These are phyloP conservation scores for Catostomus latipinnis DNA, from an alignment of 2,797 vertebrate genomes.

Conservation along the genomic window DNA sequence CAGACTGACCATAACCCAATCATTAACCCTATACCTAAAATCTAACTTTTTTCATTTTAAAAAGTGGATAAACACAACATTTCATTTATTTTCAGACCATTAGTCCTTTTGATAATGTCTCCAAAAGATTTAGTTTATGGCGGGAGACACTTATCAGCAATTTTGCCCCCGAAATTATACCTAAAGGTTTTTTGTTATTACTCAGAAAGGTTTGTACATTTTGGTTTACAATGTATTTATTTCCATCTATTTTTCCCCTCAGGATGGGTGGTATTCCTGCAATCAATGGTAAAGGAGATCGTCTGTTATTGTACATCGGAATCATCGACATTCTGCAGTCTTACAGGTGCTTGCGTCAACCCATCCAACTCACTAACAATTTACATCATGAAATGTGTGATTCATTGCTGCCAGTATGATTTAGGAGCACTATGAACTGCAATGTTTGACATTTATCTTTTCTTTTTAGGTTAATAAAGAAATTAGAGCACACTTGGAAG, in stretches of 20 bases:
- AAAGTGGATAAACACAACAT: too few relatives aligned
- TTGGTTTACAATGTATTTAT: background rate
- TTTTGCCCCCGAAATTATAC: background rate
- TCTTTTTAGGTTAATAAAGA: constrained; percentile 92
- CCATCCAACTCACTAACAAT: background rate
- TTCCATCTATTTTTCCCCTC: background rate
- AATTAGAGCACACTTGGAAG: constrained; percentile 99
- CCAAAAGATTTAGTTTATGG: background rate
- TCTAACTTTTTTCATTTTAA: background rate
- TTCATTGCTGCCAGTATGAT: constrained; percentile 4
- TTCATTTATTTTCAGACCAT: background rate
- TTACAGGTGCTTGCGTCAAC: constrained; percentile 83
- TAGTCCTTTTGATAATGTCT: background rate
- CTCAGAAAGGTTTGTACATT: background rate
- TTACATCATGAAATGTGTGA: background rate
- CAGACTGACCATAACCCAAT: too few relatives aligned
- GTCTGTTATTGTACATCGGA: constrained; percentile 93
- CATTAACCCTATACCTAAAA: too few relatives aligned
- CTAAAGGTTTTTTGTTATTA: background rate
- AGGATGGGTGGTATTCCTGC: constrained; percentile 99
- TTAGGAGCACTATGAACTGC: background rate
- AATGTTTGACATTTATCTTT: constrained; percentile 25
- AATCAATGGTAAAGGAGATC: constrained; percentile 91
- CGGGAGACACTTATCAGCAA: background rate
- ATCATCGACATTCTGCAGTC: constrained; percentile 98